A percentile compares a stretch with the other conserved stretches of the same genome.
phyloP scores from a whole-genome alignment of 1,140 invertebrate genomes.

The Adelges cooleyi region DNA sequence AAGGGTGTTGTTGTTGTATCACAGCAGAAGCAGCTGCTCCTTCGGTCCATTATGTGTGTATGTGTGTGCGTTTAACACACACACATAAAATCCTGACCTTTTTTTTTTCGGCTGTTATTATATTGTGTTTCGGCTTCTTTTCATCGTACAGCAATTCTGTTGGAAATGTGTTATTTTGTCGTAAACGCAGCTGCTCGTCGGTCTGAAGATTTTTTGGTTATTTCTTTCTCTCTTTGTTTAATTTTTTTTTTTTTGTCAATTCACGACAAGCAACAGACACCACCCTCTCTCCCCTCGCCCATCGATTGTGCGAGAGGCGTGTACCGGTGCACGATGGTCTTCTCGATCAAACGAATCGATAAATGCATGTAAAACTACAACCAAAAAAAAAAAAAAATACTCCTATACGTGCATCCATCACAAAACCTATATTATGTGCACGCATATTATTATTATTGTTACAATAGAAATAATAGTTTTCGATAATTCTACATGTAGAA shows the following conservation, averaged over 20 bases:
- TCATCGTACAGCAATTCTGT: not conserved
- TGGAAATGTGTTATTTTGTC: not conserved
- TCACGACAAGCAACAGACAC: too few species aligned
- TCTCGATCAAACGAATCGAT: too few species aligned
- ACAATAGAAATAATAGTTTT: too few species aligned
- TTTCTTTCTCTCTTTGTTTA: not conserved
- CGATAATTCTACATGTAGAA: too few species aligned
- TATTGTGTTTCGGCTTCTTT: constrained; percentile 10
- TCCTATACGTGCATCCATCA: too few species aligned
- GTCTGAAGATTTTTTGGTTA: not conserved
- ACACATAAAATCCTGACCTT: constrained; percentile 5
- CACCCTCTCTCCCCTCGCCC: too few species aligned
- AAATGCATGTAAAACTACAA: too few species aligned
- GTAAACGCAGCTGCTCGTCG: not conserved
- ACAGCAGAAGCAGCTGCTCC: constrained; percentile 3
- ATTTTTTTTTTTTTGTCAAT: not conserved
- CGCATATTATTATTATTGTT: too few species aligned
- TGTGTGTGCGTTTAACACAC: not conserved
- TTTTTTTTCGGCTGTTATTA: not conserved
- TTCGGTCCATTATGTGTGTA: not conserved
- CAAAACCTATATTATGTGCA: too few species aligned
- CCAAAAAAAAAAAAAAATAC: too few species aligned
- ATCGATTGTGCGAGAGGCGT: too few species aligned
- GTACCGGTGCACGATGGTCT: too few species aligned
- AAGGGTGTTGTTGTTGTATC: not conserved